A percentile compares a stretch with the other conserved stretches of the same genome.
Evolutionary conservation across 2,888 invertebrate genomes (phyloP).

Genomic region (Nymphalis polychloros): DNA sequence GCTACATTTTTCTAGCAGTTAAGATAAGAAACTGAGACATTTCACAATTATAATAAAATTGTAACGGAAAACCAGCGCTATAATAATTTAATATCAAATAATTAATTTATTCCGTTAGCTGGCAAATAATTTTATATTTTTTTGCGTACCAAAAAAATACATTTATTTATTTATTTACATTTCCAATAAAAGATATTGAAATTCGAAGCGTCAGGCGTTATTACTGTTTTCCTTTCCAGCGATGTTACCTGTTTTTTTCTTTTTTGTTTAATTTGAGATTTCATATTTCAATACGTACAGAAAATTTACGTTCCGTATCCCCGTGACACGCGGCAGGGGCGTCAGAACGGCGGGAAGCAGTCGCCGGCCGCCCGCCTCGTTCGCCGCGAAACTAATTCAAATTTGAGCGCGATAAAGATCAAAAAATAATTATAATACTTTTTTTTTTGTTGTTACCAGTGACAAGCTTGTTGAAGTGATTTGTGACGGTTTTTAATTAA

Average conservation of each 20-base stretch:
- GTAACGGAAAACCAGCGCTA: no score
- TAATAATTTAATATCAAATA: no score
- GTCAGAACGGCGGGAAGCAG: constrained; percentile 65
- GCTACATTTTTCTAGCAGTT: no score
- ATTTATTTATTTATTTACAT: no score
- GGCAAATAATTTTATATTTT: no score
- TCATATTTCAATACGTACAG: constrained; percentile 1
- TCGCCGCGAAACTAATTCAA: constrained; percentile 18
- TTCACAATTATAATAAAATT: no score
- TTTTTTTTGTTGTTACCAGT: constrained; percentile 19
- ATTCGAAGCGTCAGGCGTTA: constrained; percentile 8
- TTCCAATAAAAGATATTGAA: no score
- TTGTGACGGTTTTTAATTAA: background rate
- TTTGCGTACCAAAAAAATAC: no score
- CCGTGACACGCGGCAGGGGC: constrained; percentile 49
- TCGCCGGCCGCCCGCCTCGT: constrained; percentile 60
- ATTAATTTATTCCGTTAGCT: no score
- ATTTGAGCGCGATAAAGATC: constrained; percentile 8
- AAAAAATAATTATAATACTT: background rate
- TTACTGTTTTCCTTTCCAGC: background rate
- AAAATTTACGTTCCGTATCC: constrained; percentile 8
- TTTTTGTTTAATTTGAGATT: background rate
- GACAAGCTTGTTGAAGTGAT: constrained; percentile 3
- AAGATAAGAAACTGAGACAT: no score
- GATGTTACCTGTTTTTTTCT: background rate